Evolutionary conservation across 1,140 invertebrate genomes (phyloP).

Genomic region (Halesus radiatus): DNA sequence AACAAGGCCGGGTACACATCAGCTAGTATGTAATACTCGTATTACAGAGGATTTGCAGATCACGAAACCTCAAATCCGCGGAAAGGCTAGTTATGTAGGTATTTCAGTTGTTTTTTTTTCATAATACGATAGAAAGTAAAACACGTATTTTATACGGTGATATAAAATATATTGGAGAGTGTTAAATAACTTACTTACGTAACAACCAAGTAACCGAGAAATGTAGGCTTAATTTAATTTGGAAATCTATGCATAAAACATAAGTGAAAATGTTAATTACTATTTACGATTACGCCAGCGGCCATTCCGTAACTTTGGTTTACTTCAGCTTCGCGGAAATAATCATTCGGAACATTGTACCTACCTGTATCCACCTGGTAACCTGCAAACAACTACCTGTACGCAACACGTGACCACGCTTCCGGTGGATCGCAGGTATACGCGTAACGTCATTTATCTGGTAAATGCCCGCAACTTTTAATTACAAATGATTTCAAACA

Average conservation of each 20-base stretch:
- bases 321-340: not conserved
- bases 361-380: not conserved
- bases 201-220: not conserved
- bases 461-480: not conserved
- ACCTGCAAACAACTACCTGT: too few relatives aligned
- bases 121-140: too few relatives aligned
- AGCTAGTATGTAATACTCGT: too few relatives aligned
- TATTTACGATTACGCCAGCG: not conserved
- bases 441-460: not conserved
- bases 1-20: too few relatives aligned
- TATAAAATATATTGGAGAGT: too few relatives aligned
- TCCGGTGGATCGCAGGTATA: not conserved
- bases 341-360: slow-evolving; percentile 14
- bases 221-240: not conserved
- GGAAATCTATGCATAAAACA: slow-evolving; percentile 9
- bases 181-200: too few relatives aligned
- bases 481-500: not conserved
- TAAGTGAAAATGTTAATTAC: not conserved
- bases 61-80: too few relatives aligned
- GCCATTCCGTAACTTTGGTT: not conserved
- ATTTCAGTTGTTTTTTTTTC: too few relatives aligned
- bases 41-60: too few relatives aligned
- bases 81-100: too few relatives aligned
- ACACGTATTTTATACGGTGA: too few relatives aligned
- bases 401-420: not conserved